Evolutionary conservation across 1,140 invertebrate genomes (phyloP).

Genomic region (Dendroctonus valens): DNA sequence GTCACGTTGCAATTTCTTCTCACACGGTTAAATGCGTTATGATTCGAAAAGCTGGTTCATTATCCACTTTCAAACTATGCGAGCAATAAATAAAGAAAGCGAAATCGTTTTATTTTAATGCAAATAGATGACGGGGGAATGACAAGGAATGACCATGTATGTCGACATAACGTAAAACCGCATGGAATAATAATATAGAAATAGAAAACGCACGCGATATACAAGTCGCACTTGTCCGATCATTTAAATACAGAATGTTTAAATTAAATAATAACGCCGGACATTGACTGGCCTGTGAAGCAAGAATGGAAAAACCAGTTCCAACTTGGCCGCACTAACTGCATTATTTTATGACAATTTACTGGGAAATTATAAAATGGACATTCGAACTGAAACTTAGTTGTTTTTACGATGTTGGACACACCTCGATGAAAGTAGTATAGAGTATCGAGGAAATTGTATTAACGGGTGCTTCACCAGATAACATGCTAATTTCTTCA

Average conservation of each 20-base stretch:
- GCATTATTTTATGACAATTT: constrained; percentile 24
- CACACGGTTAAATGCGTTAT: too few species aligned
- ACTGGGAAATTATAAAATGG: constrained; percentile 6
- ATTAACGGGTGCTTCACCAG: too few species aligned
- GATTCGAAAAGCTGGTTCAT: too few species aligned
- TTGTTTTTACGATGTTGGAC: constrained; percentile 11
- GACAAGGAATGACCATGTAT: constrained; percentile 24
- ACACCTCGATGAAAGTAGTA: constrained; percentile 16
- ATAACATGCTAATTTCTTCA: too few species aligned
- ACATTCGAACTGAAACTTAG: not conserved
- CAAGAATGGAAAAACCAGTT: constrained; percentile 27
- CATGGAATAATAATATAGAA: constrained; percentile 24
- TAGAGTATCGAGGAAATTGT: not conserved
- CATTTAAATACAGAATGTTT: constrained; percentile 34
- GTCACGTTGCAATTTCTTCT: too few species aligned
- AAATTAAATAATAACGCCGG: constrained; percentile 28
- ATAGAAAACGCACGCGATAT: constrained; percentile 26
- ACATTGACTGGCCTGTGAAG: constrained; percentile 19
- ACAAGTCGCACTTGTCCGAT: constrained; percentile 24
- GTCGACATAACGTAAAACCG: constrained; percentile 21
- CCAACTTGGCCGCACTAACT: constrained; percentile 17
- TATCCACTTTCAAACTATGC: too few species aligned
- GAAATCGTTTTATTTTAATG: constrained; percentile 15
- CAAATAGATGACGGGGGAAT: constrained; percentile 20
- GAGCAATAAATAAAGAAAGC: constrained; percentile 14